These are phyloP conservation scores for Pristis pectinata DNA, from an alignment of 2,797 vertebrate genomes.

Conservation along the genomic window DNA sequence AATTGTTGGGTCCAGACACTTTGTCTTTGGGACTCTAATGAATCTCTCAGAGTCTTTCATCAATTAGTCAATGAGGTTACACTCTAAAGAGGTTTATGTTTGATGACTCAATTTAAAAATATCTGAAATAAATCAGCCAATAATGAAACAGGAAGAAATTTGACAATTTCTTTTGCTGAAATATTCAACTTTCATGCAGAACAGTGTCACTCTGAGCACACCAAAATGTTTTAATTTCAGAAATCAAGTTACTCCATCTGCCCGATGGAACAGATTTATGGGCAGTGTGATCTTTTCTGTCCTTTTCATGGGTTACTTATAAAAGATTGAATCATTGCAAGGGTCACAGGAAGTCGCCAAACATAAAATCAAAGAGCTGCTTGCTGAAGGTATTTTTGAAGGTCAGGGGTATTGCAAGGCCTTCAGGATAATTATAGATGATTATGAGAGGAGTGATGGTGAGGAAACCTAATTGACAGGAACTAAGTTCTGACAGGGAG, in stretches of 20 bases:
- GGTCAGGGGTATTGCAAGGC: not conserved
- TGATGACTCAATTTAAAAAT: not conserved
- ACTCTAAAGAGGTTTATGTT: not conserved
- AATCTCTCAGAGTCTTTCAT: not conserved
- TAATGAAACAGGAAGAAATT: not conserved
- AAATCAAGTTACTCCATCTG: not conserved
- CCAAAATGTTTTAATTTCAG: not conserved
- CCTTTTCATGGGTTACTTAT: not conserved
- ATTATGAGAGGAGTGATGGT: not conserved
- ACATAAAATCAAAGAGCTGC: not conserved
- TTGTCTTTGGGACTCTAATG: not conserved
- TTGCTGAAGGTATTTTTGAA: not conserved
- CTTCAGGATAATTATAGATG: not conserved
- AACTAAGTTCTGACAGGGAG: not conserved
- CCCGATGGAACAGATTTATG: not conserved
- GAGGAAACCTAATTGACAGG: not conserved
- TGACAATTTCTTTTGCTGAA: not conserved
- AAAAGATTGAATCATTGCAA: not conserved
- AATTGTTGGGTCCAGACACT: too few relatives aligned
- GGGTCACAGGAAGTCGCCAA: not conserved
- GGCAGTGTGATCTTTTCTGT: not conserved
- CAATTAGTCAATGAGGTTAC: not conserved
- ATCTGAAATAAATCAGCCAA: not conserved
- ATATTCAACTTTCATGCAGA: not conserved
- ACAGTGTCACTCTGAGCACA: not conserved